Conservation (phyloP, 2,113 vertebrate genomes). For the Poicephalus meyeri region DNA sequence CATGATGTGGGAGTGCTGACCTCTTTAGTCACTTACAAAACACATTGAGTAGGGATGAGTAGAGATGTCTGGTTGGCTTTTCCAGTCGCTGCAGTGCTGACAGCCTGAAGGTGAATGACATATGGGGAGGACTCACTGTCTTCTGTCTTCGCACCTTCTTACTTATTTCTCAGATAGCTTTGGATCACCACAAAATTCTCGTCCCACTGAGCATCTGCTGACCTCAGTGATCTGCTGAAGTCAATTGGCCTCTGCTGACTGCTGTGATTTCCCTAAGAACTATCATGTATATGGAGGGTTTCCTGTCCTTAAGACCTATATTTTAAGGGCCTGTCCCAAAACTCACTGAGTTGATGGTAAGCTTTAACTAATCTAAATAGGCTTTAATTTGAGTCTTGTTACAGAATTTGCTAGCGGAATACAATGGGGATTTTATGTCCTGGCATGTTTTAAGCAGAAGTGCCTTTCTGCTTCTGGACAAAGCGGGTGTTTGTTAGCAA, state of each 20-base stretch:
- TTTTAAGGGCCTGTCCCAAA: constrained; percentile 6
- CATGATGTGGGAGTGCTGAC: background rate
- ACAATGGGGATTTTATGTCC: background rate
- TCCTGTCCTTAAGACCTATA: background rate
- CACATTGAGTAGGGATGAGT: background rate
- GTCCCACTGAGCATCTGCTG: constrained; percentile 50
- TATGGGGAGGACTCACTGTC: background rate
- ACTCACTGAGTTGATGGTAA: background rate
- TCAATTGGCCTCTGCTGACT: constrained; percentile 43
- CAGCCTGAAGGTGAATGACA: background rate
- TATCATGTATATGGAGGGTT: background rate
- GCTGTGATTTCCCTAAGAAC: constrained; percentile 45
- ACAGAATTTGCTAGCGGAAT: background rate
- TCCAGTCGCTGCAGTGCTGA: rapidly evolving
- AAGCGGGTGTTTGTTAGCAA: background rate
- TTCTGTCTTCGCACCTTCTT: background rate
- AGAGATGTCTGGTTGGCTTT: background rate
- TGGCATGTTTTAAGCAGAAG: background rate
- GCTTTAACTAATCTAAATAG: background rate
- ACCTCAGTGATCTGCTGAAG: constrained; percentile 49
- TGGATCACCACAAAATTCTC: constrained; percentile 48
- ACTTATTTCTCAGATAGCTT: constrained; percentile 24
- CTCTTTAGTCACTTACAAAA: background rate
- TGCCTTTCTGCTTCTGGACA: background rate
- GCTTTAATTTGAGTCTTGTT: constrained; percentile 12